These are phyloP conservation scores for Panurus biarmicus DNA, from an alignment of 2,113 vertebrate species.

Conservation along the genomic window DNA sequence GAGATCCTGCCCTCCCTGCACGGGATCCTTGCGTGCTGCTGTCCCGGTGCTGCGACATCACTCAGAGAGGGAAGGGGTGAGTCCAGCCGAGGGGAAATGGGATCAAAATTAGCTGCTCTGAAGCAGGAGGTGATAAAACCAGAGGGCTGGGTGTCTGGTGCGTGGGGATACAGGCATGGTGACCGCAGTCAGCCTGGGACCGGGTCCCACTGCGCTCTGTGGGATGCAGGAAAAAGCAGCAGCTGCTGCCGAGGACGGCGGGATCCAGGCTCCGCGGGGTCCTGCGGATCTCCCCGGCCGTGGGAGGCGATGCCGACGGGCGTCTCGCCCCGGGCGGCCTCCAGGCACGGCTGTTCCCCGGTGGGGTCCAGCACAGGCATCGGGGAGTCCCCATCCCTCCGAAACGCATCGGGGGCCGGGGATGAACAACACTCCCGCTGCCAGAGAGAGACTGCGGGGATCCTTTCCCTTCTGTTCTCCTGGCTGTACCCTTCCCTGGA, in stretches of 20 bases:
- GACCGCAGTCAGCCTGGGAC: not conserved
- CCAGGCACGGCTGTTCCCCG: not conserved
- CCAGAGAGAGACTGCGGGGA: rapidly evolving
- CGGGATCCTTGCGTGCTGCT: rapidly evolving
- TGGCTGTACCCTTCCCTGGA: not conserved
- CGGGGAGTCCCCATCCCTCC: not conserved
- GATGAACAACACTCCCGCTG: not conserved
- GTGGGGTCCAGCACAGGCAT: not conserved
- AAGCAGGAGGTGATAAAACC: not conserved
- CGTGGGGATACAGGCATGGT: not conserved
- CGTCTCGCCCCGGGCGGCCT: not conserved
- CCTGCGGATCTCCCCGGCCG: not conserved
- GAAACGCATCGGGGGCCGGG: rapidly evolving
- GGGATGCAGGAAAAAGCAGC: not conserved
- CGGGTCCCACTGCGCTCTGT: not conserved
- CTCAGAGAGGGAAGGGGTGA: rapidly evolving
- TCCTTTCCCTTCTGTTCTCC: not conserved
- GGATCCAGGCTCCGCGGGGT: not conserved
- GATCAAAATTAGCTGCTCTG: not conserved
- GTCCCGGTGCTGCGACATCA: rapidly evolving
- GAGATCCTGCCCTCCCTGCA: not conserved
- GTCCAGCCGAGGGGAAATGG: rapidly evolving
- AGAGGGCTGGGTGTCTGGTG: not conserved
- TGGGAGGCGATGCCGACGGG: not conserved
- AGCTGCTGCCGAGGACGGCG: not conserved